A percentile compares a stretch with the other conserved stretches of the same genome.
phyloP scores from a whole-genome alignment of 2,113 vertebrate genomes.

The Martes martes region DNA sequence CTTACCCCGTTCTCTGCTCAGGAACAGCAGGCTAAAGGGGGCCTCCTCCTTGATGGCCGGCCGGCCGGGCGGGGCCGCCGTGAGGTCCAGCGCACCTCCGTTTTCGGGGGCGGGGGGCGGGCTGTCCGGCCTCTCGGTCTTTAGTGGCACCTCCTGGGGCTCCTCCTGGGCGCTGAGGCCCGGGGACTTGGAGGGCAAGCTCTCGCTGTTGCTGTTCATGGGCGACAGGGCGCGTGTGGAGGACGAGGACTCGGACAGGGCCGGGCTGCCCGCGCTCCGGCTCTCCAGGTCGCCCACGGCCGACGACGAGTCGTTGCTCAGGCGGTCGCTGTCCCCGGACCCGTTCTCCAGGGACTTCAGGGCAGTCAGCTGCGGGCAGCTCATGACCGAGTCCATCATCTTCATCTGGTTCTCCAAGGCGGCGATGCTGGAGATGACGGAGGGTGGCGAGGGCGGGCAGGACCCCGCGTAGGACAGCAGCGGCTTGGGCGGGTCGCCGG shows the following conservation, averaged over 20 bases:
- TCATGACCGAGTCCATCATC: conserved; percentile 95
- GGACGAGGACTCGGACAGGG: conserved; percentile 94
- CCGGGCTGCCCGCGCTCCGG: conserved; percentile 94
- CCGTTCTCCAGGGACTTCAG: conserved; percentile 90
- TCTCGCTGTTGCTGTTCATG: conserved; percentile 91
- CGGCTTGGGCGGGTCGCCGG: conserved; percentile 86
- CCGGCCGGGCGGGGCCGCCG: conserved; percentile 90
- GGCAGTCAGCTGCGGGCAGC: conserved; percentile 88
- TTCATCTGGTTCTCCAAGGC: conserved; percentile 99
- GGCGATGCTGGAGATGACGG: conserved; percentile 97
- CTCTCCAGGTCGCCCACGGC: conserved; percentile 91
- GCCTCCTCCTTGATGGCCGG: conserved; percentile 94
- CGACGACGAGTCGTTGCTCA: conserved; percentile 93
- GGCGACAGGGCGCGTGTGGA: conserved; percentile 95
- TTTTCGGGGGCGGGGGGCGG: conserved; percentile 89
- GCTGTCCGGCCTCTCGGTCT: conserved; percentile 96
- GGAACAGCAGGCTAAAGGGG: conserved; percentile 97
- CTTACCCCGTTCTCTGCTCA: conserved; percentile 96
- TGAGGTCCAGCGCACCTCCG: conserved; percentile 95
- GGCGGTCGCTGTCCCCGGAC: conserved; percentile 91
- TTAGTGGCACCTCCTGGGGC: conserved; percentile 89
- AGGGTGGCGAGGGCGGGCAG: conserved; percentile 92
- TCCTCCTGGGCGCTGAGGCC: conserved; percentile 87
- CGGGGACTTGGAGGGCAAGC: conserved; percentile 93
- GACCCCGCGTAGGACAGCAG: conserved; percentile 87